Evolutionary conservation across 2,888 invertebrate genomes (phyloP), one percentile per base, ranked within the genome.

Genomic region (Lacanobia oleracea): DNA sequence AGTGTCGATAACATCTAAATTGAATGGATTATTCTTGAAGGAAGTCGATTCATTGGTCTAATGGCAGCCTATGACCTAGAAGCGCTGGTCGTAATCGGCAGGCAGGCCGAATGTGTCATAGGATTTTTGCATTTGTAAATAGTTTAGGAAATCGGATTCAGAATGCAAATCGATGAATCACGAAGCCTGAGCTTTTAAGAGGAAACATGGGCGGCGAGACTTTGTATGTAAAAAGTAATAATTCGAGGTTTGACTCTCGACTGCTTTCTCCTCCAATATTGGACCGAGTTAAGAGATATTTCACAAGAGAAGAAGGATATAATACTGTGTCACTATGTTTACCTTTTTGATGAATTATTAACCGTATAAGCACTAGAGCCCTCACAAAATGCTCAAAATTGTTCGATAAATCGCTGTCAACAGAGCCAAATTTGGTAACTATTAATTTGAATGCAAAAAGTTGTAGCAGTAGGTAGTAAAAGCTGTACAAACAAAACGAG

Each of bases 1-100:
- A 73, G 73, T 62, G 75, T 72, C 78, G 81, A 83, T 83, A 81
- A 43, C 56, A 72, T 81, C 81, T 83, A 68, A 82, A 82, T 81
- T 82, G 81, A 70, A 69, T 57, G 54, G 73, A 79, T 80, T 80
- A 73, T 67, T 77, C 21, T 69, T 67, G 51, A 33, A 80, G 80
- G 80, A 80, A 80, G 80, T 80, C 67, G 53, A 73, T 48, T 77
- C 68, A 72, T 75, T 79, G 79, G 18, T 64, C 56, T 80, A 79
- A 68, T 79, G 37, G 48, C n/a, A 59, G 60, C 54, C 40, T 59
- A 16, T 23, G 27, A 69, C 68, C 80, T 77, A 77, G 63, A 62
- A 27, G 57, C 27, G 54, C 43, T 79, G 33, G 67, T 56, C 53
- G 33, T 54, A 40, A 61, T 59, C 56, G 12, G 18, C 33, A 66